phyloP scores from a whole-genome alignment of 2,888 invertebrate genomes.

The Lypha dubia region DNA sequence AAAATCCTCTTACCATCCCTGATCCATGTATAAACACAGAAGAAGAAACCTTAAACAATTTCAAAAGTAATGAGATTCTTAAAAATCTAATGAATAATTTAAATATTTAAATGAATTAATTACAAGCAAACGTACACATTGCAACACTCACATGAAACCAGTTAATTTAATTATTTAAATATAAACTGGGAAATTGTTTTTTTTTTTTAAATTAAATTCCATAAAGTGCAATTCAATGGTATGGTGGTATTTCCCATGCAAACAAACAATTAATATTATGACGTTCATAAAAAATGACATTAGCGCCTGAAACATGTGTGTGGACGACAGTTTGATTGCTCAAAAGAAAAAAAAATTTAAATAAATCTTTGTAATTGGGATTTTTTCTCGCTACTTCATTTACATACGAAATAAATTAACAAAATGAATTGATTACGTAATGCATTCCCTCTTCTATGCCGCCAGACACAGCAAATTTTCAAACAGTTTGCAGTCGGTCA shows the following conservation, averaged over 20 bases:
- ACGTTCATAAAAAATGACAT: not conserved
- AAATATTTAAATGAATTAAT: not conserved
- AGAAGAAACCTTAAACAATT: slow-evolving; percentile 24
- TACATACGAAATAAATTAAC: no score
- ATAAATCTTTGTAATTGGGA: not conserved
- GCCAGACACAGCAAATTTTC: no score
- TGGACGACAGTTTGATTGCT: not conserved
- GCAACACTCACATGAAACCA: not conserved
- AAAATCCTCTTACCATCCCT: not conserved
- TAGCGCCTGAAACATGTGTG: slow-evolving; percentile 6
- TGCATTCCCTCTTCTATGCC: not conserved
- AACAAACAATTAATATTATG: not conserved
- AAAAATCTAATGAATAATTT: not conserved
- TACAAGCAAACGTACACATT: slow-evolving; percentile 16
- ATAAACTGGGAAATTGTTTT: slow-evolving; percentile 16
- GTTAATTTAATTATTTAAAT: slow-evolving; percentile 7
- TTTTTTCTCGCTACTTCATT: not conserved
- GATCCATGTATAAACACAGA: not conserved
- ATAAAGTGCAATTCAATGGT: slow-evolving; percentile 9
- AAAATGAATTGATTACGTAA: slow-evolving; percentile 18
- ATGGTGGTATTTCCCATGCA: slow-evolving; percentile 18
- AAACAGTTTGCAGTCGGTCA: slow-evolving; percentile 7
- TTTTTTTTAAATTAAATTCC: slow-evolving; percentile 10
- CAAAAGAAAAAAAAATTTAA: no score
- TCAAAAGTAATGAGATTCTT: slow-evolving; percentile 35